phyloP scores from a whole-genome alignment of 1,140 invertebrate genomes.

The Pseudobourletiella spinata region DNA sequence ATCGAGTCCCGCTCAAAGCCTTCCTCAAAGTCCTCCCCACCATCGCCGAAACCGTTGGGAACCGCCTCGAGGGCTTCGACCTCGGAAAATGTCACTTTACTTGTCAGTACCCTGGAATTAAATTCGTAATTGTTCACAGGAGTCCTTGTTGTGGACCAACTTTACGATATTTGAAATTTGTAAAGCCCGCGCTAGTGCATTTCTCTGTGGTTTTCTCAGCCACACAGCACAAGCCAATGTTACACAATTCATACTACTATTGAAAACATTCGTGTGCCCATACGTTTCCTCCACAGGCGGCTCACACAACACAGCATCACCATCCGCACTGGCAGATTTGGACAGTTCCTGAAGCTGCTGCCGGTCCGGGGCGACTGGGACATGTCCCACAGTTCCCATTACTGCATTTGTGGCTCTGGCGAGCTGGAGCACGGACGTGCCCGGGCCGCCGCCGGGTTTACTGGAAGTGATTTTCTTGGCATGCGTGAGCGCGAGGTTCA shows the following conservation, averaged over 20 bases:
- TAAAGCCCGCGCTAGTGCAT: no score
- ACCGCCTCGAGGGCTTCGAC: neutral
- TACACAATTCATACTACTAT: no score
- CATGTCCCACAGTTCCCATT: constrained; percentile 19
- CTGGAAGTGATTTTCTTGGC: constrained; percentile 48
- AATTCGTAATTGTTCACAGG: no score
- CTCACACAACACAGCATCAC: no score
- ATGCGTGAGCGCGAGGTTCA: constrained; percentile 37
- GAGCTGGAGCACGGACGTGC: constrained; percentile 36
- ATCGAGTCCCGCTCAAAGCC: neutral
- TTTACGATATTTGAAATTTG: no score
- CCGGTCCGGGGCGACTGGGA: neutral
- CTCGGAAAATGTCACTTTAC: neutral
- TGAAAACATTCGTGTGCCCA: no score
- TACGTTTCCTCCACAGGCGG: neutral
- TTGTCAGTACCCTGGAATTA: neutral
- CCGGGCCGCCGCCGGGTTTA: constrained; percentile 45
- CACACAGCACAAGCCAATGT: no score
- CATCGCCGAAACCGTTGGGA: neutral
- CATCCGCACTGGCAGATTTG: neutral
- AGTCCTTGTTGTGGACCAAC: neutral
- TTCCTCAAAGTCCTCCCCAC: neutral
- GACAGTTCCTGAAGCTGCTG: neutral
- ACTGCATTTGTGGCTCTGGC: constrained; percentile 34
- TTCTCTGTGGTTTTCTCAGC: no score